Conservation (phyloP, 2,888 invertebrate genomes). For the Tetramorium bicarinatum region DNA sequence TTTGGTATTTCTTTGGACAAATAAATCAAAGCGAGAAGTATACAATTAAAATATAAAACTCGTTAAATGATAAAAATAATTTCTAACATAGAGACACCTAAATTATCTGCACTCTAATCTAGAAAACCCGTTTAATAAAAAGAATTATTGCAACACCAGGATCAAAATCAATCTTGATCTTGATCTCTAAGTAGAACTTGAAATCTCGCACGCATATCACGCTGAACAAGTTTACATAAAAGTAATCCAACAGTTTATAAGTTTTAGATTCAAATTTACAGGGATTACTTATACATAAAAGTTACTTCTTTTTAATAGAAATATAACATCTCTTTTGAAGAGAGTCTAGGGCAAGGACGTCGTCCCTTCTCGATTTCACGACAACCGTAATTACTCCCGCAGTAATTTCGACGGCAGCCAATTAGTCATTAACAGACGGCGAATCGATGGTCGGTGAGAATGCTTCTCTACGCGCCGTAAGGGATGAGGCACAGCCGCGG, state of each 20-base stretch:
- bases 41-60: slow-evolving; percentile 28
- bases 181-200: not conserved
- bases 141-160: not conserved
- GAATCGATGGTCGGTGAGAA: not conserved
- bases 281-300: not conserved
- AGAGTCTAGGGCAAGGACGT: not conserved
- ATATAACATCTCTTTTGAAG: slow-evolving; percentile 23
- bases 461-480: not conserved
- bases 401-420: not conserved
- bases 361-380: not conserved
- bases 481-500: slow-evolving; percentile 27
- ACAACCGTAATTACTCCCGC: not conserved
- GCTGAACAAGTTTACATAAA: not conserved
- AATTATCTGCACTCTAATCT: not conserved
- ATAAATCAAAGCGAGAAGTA: not conserved
- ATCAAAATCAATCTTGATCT: slow-evolving; percentile 5
- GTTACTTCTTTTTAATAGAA: slow-evolving; percentile 9
- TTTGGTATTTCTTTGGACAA: slow-evolving; percentile 72
- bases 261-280: not conserved
- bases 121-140: slow-evolving; percentile 13
- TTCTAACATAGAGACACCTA: not conserved
- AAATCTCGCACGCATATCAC: not conserved
- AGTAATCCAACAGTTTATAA: not conserved
- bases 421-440: not conserved
- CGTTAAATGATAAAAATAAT: not conserved